Conservation (phyloP, 1,140 invertebrate genomes). For the Bombus vancouverensis region DNA sequence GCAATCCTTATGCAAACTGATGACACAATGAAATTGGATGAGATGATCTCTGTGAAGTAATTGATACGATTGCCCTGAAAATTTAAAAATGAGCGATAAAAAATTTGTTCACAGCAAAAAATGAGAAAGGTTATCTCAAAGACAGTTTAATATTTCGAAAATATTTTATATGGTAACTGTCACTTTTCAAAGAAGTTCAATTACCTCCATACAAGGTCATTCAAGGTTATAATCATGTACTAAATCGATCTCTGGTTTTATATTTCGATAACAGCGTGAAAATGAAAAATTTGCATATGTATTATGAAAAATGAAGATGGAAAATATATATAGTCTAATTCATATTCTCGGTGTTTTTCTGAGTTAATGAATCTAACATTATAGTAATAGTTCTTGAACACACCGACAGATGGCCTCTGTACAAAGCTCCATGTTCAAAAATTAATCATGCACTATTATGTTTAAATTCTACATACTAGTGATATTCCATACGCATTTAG, state of each 20-base stretch:
- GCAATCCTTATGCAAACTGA: neutral
- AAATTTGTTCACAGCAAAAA: neutral
- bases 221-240: no score
- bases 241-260: neutral
- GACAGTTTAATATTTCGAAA: neutral
- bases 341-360: neutral
- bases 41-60: neutral
- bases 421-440: neutral
- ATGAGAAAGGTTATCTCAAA: neutral
- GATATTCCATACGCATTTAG: neutral
- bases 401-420: neutral
- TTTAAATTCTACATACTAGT: neutral
- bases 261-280: neutral
- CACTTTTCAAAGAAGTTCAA: neutral
- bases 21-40: neutral
- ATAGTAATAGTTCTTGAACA: neutral
- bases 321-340: no score
- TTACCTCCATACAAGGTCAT: neutral
- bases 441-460: neutral
- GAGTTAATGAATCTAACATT: neutral
- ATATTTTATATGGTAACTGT: no score
- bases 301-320: neutral
- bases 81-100: neutral
- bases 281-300: neutral
- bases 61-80: neutral